Evolutionary conservation across 2,113 vertebrate genomes (phyloP).

Genomic region (Rhabdomys dilectus): DNA sequence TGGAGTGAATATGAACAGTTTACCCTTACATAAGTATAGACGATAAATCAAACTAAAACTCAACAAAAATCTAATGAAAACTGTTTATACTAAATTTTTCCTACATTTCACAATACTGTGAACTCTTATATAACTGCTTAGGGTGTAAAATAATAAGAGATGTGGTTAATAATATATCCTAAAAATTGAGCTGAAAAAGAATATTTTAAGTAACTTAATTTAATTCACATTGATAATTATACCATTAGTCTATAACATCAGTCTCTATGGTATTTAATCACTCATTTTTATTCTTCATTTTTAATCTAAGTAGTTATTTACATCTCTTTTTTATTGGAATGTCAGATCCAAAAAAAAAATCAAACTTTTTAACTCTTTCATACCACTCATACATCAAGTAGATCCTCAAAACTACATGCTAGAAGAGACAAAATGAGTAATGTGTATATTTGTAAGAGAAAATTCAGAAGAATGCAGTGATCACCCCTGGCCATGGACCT

Average conservation of each 20-base stretch:
- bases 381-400: not conserved
- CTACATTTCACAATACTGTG: not conserved
- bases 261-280: not conserved
- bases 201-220: not conserved
- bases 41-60: constrained; percentile 2
- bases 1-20: not conserved
- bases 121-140: not conserved
- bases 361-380: not conserved
- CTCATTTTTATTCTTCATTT: not conserved
- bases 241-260: not conserved
- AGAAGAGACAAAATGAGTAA: not conserved
- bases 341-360: not conserved
- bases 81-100: not conserved
- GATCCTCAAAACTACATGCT: not conserved
- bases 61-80: not conserved
- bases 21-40: not conserved
- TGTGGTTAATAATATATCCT: not conserved
- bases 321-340: not conserved
- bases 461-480: not conserved
- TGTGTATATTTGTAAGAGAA: not conserved
- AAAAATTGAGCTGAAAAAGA: not conserved
- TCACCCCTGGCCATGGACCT: not conserved
- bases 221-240: not conserved
- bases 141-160: not conserved
- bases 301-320: not conserved